Conservation (phyloP, 2,888 invertebrate species). For the Agrochola circellaris region DNA sequence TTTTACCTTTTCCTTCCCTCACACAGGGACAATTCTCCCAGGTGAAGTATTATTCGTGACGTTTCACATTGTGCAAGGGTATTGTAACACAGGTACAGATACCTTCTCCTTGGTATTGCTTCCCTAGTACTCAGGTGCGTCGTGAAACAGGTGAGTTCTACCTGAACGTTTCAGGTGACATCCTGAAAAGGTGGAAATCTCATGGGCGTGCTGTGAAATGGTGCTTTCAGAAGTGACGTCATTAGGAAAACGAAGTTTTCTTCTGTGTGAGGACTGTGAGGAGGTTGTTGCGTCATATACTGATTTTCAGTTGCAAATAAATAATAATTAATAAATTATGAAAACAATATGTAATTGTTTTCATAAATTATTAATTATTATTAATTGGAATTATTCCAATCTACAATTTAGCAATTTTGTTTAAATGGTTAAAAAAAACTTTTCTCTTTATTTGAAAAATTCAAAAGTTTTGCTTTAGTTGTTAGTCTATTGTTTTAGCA, state of each 20-base stretch:
- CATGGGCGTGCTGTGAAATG: neutral
- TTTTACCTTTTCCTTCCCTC: slow-evolving; percentile 18
- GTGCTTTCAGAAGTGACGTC: neutral
- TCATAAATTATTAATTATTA: no score
- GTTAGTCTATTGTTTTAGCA: slow-evolving; percentile 8
- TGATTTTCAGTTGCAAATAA: neutral
- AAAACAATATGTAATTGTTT: no score
- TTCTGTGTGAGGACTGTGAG: neutral
- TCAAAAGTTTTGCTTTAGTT: neutral
- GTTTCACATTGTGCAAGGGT: slow-evolving; percentile 41
- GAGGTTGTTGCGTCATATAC: neutral
- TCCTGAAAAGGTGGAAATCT: slow-evolving; percentile 46
- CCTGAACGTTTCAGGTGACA: slow-evolving; percentile 38
- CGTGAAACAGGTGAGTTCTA: slow-evolving; percentile 36
- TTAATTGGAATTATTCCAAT: no score
- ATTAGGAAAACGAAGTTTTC: slow-evolving; percentile 14
- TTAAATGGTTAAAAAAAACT: neutral
- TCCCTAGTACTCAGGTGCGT: slow-evolving; percentile 83
- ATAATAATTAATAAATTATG: neutral
- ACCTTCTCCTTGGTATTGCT: slow-evolving; percentile 71
- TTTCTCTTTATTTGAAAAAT: no score
- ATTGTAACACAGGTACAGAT: slow-evolving; percentile 70
- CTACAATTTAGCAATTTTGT: neutral
- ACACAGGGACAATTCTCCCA: slow-evolving; percentile 21
- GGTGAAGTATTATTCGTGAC: slow-evolving; percentile 39